Conservation (phyloP, 2,888 invertebrate species). For the Euspilapteryx auroguttella region DNA sequence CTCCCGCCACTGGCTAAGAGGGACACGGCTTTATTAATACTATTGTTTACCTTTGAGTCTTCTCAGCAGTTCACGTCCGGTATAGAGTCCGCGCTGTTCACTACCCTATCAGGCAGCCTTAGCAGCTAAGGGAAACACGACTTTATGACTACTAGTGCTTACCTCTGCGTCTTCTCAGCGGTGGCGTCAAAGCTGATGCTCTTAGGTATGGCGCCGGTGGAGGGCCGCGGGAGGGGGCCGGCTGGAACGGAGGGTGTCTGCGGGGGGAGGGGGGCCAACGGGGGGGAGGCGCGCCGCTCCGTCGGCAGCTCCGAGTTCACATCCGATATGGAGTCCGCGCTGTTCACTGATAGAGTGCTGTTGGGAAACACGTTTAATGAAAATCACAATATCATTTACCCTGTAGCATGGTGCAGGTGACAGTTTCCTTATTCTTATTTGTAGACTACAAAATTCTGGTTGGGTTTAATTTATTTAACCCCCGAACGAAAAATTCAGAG, state of each 20-base stretch:
- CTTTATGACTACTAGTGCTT: too few species aligned
- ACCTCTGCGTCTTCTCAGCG: constrained; percentile 77
- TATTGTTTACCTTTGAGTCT: constrained; percentile 68
- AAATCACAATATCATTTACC: too few species aligned
- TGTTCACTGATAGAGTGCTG: constrained; percentile 41
- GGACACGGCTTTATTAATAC: too few species aligned
- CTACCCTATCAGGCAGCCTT: too few species aligned
- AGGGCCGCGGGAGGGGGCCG: too few species aligned
- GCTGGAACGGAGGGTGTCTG: too few species aligned
- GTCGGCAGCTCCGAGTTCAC: constrained; percentile 49
- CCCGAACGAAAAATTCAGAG: neutral
- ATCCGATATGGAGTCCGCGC: constrained; percentile 50
- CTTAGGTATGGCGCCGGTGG: constrained; percentile 87
- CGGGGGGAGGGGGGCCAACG: constrained; percentile 13
- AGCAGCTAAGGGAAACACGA: too few species aligned
- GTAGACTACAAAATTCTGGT: too few species aligned
- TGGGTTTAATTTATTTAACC: too few species aligned
- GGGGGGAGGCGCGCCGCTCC: constrained; percentile 39
- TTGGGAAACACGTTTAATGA: constrained; percentile 53
- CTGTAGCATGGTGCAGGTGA: too few species aligned
- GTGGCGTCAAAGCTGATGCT: constrained; percentile 91
- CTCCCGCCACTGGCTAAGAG: too few species aligned
- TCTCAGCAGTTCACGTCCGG: constrained; percentile 69
- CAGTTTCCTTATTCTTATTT: too few species aligned
- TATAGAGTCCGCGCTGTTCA: constrained; percentile 45